Evolutionary conservation across 2,888 invertebrate genomes (phyloP), one percentile per base, ranked within the genome.

Genomic region (Boloria selene): DNA sequence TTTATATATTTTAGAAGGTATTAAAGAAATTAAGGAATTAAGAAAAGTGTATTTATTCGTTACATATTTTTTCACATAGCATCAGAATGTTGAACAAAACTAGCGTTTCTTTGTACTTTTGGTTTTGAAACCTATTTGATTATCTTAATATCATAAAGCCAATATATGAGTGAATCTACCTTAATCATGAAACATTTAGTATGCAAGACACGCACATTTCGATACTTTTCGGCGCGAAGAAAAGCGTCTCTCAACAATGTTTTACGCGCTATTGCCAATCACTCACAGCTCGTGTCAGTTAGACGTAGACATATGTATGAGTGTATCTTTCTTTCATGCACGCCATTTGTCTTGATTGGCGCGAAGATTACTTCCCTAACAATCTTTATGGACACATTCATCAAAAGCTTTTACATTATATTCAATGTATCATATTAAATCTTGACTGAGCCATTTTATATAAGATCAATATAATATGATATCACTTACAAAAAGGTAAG

Each of bases 251-350:
- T 65, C 69, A 69, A 74, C 74, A 70, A 72, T 73, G 74, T 75
- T 75, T 75, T 74, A 72, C 72, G 71, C 73, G 73, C 75, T 75
- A 75, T 75, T 74, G 74, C 73, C 74, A 74, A 74, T 75, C 75
- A 75, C 73, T 75, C 74, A 75, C 73, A 73, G 70, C 72, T 70
- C 72, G 68, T 67, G 70, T 71, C 72, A 72, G 72, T 69, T 59
- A 71, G 73, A 72, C 74, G 61, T 70, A 72, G 70, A 73, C 71
- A 71, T 73, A 70, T 65, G 71, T 68, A 72, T 64, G 65, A 69
- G 65, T 69, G 70, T 67, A 70, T 70, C 67, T 59, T 68, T 69
- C 73, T 70, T 68, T 69, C 70, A 72, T 72, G 67, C 72, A 68
- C 70, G 67, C 74, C 72, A 74, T 75, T 75, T 74, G 72, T 75